Base-by-base conservation (phyloP, 1,140 invertebrate genomes). In the Sipha flava region DNA sequence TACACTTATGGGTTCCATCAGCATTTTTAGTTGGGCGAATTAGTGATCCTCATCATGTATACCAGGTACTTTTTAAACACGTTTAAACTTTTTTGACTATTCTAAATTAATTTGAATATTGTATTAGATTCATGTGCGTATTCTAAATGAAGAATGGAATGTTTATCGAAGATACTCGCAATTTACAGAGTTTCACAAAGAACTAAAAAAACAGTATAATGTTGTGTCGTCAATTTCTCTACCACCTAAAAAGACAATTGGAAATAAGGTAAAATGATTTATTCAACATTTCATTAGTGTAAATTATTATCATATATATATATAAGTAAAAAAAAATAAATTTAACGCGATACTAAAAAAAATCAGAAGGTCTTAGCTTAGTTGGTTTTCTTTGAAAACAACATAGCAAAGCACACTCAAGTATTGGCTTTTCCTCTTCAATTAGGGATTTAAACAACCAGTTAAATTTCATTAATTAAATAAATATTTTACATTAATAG, bases 1-100 rank as follows among this genome's bases (percentile, higher is more conserved):
- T 96, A n/a, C 94, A 95, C 85, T 91, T 94, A 43, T 95, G 93
- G 91, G 94, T 97, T 82, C 95, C 95, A 12, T 94, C 92, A 26
- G 94, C 93, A 3, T 97, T 97, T 87, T 87, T 97, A 14, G 91
- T 93, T 75, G 94, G 94, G 79, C 89, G 90, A 81, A 88, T 89
- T 75, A 89, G 91, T 12, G 91, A 93, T 82, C 88, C 90, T 64
- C 92, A 94, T 86, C 94, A 95, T 86, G 93, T 95, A 47, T 96
- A 96, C 86, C 92, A 97, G 89, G 93, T 96, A 85, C 81, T n/a
- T n/a, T n/a, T n/a, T n/a, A n/a, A n/a, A n/a, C n/a, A n/a, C n/a
- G n/a, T n/a, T n/a, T n/a, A n/a, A n/a, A n/a, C n/a, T n/a, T n/a
- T n/a, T n/a, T n/a, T n/a, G n/a, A n/a, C n/a, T n/a, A n/a, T n/a